These are phyloP conservation scores for Alexandromys fortis DNA, from an alignment of 2,113 vertebrate species.

Conservation along the genomic window DNA sequence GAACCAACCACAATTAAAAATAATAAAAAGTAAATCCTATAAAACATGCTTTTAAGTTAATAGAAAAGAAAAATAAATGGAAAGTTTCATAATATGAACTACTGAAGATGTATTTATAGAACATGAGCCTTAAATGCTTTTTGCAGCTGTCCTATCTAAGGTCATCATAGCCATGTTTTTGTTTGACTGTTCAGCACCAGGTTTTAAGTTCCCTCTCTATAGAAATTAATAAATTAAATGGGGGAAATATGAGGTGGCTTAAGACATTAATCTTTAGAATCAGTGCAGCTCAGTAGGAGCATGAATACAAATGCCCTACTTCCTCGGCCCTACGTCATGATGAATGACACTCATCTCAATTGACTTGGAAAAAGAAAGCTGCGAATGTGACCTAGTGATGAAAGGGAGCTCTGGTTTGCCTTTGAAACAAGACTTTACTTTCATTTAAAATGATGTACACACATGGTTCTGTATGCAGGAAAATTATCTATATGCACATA, in stretches of 20 bases:
- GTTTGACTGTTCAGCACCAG: background rate
- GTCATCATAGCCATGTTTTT: background rate
- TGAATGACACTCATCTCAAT: background rate
- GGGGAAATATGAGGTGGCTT: background rate
- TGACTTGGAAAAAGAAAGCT: background rate
- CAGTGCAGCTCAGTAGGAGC: background rate
- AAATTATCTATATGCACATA: background rate
- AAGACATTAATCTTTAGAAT: slow-evolving; percentile 14
- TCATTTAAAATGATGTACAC: background rate
- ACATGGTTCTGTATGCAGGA: background rate
- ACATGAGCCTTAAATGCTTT: background rate
- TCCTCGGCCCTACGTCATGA: background rate
- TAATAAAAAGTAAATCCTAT: background rate
- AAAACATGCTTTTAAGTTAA: slow-evolving; percentile 25
- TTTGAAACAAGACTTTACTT: background rate
- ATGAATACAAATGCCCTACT: slow-evolving; percentile 1
- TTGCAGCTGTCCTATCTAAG: background rate
- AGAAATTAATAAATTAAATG: slow-evolving; percentile 19
- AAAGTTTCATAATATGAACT: background rate
- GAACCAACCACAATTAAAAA: background rate
- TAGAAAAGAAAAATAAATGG: background rate
- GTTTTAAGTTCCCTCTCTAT: background rate
- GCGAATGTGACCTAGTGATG: background rate
- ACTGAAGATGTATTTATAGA: background rate
- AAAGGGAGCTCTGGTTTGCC: background rate